Conservation (phyloP, 2,113 vertebrate genomes). For the Sebastes fasciatus region DNA sequence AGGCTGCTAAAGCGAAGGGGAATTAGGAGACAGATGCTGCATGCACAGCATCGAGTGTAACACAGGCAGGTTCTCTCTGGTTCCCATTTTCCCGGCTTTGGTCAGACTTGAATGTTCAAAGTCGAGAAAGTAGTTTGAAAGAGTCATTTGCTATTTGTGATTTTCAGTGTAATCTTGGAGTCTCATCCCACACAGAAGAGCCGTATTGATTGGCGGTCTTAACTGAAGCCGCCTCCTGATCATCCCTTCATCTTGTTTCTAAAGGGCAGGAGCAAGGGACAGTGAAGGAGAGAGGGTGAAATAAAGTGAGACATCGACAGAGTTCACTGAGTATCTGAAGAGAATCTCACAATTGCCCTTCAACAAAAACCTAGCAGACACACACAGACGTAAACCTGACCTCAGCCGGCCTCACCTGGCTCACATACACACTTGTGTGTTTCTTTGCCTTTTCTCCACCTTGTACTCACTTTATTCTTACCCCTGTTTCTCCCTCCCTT, state of each 20-base stretch:
- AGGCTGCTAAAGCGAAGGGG: constrained; percentile 40
- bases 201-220: constrained; percentile 78
- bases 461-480: constrained; percentile 11
- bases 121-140: constrained; percentile 73
- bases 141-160: constrained; percentile 78
- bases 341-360: constrained; percentile 74
- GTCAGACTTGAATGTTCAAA: constrained; percentile 65
- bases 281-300: constrained; percentile 66
- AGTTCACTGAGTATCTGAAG: constrained; percentile 70
- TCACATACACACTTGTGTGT: background rate
- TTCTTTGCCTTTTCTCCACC: background rate
- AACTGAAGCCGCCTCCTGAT: constrained; percentile 76
- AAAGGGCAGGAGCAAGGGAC: constrained; percentile 75
- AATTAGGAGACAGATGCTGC: constrained; percentile 51
- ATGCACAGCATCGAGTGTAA: constrained; percentile 16
- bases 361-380: constrained; percentile 54
- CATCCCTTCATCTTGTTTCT: constrained; percentile 81
- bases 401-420: constrained; percentile 41
- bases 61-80: constrained; percentile 39
- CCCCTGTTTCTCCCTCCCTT: constrained; percentile 15
- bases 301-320: constrained; percentile 68
- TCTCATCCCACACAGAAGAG: constrained; percentile 70
- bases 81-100: constrained; percentile 59
- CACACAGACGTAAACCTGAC: constrained; percentile 37
- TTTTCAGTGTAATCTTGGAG: constrained; percentile 76